Percentiles rank a stretch among this genome's conserved stretches.
These are phyloP conservation scores for Aplysina aerophoba DNA, from an alignment of 37 sponge, comb jelly and placozoan genomes.

Conservation along the genomic window DNA sequence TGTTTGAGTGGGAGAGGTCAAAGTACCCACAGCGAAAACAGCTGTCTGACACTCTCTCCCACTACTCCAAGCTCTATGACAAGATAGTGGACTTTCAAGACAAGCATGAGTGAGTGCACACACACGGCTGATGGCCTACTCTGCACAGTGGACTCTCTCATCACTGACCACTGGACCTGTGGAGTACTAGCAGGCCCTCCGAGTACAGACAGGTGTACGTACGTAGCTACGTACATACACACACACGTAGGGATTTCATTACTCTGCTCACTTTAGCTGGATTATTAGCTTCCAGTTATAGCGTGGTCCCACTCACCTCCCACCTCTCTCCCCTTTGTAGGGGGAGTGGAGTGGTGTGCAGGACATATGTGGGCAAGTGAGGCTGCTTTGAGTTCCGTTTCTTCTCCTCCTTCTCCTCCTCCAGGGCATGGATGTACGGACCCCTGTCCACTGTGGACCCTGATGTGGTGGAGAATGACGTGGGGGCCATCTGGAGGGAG, in stretches of 20 bases:
- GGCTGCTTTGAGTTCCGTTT: background rate
- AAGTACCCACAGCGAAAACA: constrained; percentile 89
- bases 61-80: constrained; percentile 91
- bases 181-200: no score
- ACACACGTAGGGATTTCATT: background rate
- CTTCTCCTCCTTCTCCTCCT: background rate
- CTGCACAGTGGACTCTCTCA: no score
- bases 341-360: no score
- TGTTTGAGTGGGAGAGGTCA: constrained; percentile 97
- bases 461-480: constrained; percentile 93
- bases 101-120: constrained; percentile 83
- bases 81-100: constrained; percentile 86
- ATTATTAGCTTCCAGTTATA: no score
- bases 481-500: constrained; percentile 85
- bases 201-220: background rate
- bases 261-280: no score
- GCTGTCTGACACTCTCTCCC: constrained; percentile 80
- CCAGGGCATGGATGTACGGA: constrained; percentile 93
- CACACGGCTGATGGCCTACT: no score
- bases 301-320: no score
- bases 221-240: constrained; percentile 20
- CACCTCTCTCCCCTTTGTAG: no score
- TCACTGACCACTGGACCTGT: no score
- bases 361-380: no score
- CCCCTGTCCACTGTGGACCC: constrained; percentile 90